Evolutionary conservation across 2,797 vertebrate genomes (phyloP).

Genomic region (Leptoclinus maculatus): DNA sequence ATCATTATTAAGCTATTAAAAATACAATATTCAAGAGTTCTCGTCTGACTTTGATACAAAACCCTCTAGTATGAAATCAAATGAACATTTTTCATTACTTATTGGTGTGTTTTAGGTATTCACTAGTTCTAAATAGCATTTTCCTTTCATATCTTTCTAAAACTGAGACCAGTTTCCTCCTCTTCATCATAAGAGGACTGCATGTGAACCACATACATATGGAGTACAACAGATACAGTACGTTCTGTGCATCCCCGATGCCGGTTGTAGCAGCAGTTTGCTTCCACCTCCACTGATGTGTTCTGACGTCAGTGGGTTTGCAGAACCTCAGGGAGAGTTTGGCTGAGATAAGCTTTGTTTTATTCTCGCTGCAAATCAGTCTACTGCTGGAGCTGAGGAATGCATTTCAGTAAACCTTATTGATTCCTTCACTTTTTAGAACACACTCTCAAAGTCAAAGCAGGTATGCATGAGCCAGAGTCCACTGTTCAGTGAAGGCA

Average conservation of each 20-base stretch:
- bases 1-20: conserved; percentile 18
- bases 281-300: background rate
- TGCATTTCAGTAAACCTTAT: conserved; percentile 31
- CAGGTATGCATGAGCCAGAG: conserved; percentile 14
- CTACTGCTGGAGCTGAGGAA: conserved; percentile 26
- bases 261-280: background rate
- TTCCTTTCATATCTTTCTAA: conserved; percentile 6
- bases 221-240: background rate
- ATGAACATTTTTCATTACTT: background rate
- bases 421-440: conserved; percentile 35
- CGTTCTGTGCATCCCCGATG: background rate
- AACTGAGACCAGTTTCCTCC: background rate
- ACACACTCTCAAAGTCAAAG: conserved; percentile 27
- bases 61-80: background rate
- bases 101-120: background rate
- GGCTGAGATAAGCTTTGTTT: conserved; percentile 28
- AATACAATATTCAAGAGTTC: conserved; percentile 30
- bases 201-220: background rate
- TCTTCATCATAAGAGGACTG: background rate
- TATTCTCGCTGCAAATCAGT: background rate
- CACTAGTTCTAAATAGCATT: background rate
- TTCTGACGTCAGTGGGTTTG: conserved; percentile 15
- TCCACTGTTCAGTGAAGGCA: conserved; percentile 25
- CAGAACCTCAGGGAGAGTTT: conserved; percentile 15
- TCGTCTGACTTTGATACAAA: conserved; percentile 19